Evolutionary conservation across 2,113 vertebrate species (phyloP).

Genomic region (Crotalus horridus): DNA sequence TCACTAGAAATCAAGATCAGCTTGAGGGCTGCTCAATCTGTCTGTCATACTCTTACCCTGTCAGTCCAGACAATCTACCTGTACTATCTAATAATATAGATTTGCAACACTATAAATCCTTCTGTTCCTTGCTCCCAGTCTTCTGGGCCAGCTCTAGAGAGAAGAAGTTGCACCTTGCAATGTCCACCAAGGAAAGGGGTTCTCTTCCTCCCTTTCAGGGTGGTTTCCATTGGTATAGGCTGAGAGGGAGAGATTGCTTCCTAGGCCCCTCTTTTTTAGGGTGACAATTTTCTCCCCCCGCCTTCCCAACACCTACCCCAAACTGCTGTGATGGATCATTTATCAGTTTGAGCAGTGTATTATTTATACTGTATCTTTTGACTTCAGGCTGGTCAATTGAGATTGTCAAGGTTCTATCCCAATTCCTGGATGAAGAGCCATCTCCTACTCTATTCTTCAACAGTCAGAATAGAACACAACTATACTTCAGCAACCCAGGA

Average conservation of each 20-base stretch:
- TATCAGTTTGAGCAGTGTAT: background rate
- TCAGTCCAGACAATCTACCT: background rate
- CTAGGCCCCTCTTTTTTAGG: background rate
- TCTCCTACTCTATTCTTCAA: background rate
- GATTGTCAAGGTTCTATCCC: background rate
- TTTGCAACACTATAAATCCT: background rate
- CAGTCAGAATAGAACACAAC: background rate
- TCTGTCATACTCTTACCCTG: too few relatives aligned
- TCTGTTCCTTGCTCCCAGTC: background rate
- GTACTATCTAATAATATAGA: background rate
- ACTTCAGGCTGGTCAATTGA: background rate
- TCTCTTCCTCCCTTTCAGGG: background rate
- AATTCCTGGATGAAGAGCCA: background rate
- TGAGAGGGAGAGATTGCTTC: background rate
- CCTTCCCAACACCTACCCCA: background rate
- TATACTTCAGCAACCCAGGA: background rate
- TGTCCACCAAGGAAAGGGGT: background rate
- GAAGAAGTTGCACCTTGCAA: background rate
- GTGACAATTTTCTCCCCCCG: background rate
- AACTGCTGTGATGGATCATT: background rate
- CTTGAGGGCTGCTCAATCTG: too few relatives aligned
- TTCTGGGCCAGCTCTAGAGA: background rate
- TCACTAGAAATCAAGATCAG: too few relatives aligned
- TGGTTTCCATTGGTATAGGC: background rate
- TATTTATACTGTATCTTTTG: background rate